Evolutionary conservation across 2,113 vertebrate genomes (phyloP), one percentile per base, ranked within the genome.

Genomic region (Mobula birostris): DNA sequence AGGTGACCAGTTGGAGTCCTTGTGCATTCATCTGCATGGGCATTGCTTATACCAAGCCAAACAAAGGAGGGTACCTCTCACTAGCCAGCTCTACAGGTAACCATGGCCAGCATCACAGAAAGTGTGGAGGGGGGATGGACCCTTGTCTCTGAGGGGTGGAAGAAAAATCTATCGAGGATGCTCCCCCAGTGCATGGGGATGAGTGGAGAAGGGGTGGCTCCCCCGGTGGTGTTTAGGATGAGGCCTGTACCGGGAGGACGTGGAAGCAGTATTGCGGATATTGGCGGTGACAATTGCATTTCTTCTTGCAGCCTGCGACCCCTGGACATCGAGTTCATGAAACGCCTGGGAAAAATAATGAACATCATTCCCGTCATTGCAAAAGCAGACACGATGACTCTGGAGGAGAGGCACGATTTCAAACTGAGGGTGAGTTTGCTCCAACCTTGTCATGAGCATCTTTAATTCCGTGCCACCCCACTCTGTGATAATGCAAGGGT

Each of bases 361-460:
- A 99, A 99, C 96, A 98, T 99, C 95, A 98, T 99, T 94, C 99
- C 99, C 0, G 95, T 99, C 95, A 99, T 99, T 2, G 98, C 99
- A 94, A 99, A 99, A 95, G 97, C 99, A 1, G 99, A 99, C 96
- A 99, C 99, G 66, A 98, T 99, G 97, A 99, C 99, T 83, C 96
- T 97, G 94, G 99, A 99, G 94, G 99, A 99, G 96, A 98, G 98
- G 95, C 97, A 95, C 0, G 98, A 99, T 94, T 99, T 99, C 96
- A 99, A 99, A 96, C 98, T 99, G 95, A 97, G 97, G 97, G 99
- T 99, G 95, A 97, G 98, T 95, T 66, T 0, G 61, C 56, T 19
- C 78, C 70, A 48, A 21, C 95, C 21, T 72, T 94, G 1, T 21
- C 24, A 48, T 48, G 48, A 48, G 48, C 48, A 48, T 4, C 48